Conservation (phyloP, 2,113 vertebrate species). For the Salminus brasiliensis region DNA sequence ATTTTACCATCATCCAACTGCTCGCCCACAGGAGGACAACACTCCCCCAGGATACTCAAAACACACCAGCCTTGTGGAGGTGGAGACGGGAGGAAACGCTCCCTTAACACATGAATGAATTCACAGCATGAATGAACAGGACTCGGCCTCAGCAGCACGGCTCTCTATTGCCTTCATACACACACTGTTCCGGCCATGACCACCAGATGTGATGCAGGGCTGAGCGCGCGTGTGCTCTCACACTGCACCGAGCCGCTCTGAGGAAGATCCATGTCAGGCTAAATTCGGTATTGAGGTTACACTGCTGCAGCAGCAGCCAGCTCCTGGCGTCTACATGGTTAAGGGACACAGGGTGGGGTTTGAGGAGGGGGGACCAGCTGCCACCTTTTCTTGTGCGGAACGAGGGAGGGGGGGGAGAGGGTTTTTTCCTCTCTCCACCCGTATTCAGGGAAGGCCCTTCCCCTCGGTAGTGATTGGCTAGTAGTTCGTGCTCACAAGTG, state of each 20-base stretch:
- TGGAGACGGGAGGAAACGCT: background rate
- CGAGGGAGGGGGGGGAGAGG: slow-evolving; percentile 33
- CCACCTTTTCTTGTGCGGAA: slow-evolving; percentile 58
- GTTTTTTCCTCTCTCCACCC: background rate
- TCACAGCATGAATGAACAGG: background rate
- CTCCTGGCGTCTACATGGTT: slow-evolving; percentile 45
- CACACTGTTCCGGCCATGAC: too few species aligned
- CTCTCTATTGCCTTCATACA: background rate
- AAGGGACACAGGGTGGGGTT: slow-evolving; percentile 58
- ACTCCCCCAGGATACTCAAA: background rate
- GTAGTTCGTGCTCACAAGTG: background rate
- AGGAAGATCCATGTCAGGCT: background rate
- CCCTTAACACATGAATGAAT: background rate
- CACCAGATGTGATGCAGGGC: background rate
- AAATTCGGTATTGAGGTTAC: background rate
- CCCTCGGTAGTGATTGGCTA: background rate
- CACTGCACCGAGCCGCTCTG: background rate
- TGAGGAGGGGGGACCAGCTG: slow-evolving; percentile 57
- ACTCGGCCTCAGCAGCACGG: background rate
- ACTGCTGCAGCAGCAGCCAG: slow-evolving; percentile 9
- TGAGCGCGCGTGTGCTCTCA: background rate
- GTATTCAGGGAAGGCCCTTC: background rate
- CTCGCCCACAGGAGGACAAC: too few species aligned
- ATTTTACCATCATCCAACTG: too few species aligned
- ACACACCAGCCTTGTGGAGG: background rate